Evolutionary conservation across 2,113 vertebrate species (phyloP).

Genomic region (Lates calcarifer): DNA sequence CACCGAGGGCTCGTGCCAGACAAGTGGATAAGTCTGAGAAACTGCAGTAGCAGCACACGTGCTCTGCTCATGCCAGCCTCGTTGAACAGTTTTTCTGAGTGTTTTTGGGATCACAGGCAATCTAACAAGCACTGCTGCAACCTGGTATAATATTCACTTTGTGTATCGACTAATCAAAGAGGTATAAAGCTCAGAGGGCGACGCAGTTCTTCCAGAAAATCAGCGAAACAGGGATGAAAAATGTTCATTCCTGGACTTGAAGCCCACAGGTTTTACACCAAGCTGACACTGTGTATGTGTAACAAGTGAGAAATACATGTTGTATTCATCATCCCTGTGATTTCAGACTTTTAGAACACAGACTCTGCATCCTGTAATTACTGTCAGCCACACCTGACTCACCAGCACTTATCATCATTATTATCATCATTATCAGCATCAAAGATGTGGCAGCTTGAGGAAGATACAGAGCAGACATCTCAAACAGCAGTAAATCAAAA

Average conservation of each 20-base stretch:
- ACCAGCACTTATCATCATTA: slow-evolving; percentile 44
- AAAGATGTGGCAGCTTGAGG: slow-evolving; percentile 3
- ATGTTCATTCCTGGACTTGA: not conserved
- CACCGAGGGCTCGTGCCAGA: slow-evolving; percentile 35
- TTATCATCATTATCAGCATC: slow-evolving; percentile 29
- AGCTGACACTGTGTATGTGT: not conserved
- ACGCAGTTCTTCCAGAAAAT: not conserved
- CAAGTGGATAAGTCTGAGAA: slow-evolving; percentile 50
- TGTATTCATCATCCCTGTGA: slow-evolving; percentile 34
- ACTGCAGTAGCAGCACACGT: slow-evolving; percentile 4
- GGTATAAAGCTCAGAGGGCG: not conserved
- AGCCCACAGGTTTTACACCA: not conserved
- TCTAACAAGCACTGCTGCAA: not conserved
- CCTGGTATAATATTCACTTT: slow-evolving; percentile 10
- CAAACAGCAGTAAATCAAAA: not conserved
- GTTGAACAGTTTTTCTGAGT: not conserved
- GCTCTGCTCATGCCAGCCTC: slow-evolving; percentile 13
- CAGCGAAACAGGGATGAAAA: not conserved
- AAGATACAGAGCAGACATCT: slow-evolving; percentile 6
- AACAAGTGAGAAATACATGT: slow-evolving; percentile 23
- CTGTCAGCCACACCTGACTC: slow-evolving; percentile 52
- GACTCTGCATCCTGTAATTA: slow-evolving; percentile 53
- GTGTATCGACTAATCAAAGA: not conserved
- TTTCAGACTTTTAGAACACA: slow-evolving; percentile 33
- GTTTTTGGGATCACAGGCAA: not conserved